Conservation (phyloP, 1,140 invertebrate genomes). For the Lordiphosa stackelbergi region DNA sequence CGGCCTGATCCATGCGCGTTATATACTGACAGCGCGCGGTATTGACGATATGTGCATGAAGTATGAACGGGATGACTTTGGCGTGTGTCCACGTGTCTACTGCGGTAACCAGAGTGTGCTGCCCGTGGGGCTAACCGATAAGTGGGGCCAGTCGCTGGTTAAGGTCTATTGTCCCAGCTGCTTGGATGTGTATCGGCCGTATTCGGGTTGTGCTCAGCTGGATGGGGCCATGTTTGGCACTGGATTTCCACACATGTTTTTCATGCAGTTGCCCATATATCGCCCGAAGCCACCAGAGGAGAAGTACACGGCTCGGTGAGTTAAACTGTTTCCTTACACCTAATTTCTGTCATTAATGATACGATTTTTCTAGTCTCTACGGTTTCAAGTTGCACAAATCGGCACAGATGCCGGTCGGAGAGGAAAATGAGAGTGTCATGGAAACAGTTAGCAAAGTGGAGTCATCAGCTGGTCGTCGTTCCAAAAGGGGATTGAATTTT, state of each 20-base stretch:
- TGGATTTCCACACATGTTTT: conserved; percentile 64
- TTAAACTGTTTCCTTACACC: no score
- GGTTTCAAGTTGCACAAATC: conserved; percentile 24
- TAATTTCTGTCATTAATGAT: no score
- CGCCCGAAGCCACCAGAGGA: conserved; percentile 12
- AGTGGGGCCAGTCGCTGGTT: conserved; percentile 16
- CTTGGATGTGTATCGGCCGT: conserved; percentile 40
- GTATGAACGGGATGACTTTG: conserved; percentile 50
- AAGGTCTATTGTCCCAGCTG: conserved; percentile 57
- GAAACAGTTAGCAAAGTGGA: not conserved
- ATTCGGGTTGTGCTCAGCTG: conserved; percentile 11
- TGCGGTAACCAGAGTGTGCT: conserved; percentile 37
- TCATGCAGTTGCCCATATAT: conserved; percentile 30
- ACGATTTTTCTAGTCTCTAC: conserved; percentile 9
- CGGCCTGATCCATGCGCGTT: conserved; percentile 56
- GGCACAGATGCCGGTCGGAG: conserved; percentile 2
- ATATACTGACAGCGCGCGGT: conserved; percentile 26
- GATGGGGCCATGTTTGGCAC: conserved; percentile 56
- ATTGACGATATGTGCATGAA: conserved; percentile 43
- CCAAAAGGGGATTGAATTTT: not conserved
- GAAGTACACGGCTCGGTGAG: conserved; percentile 28
- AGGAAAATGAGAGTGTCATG: not conserved
- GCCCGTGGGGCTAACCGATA: conserved; percentile 43
- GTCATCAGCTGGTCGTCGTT: not conserved
- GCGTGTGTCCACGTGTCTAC: conserved; percentile 45